Base-by-base conservation (phyloP, 2,797 vertebrate genomes). In the Diglossa cyanea region DNA sequence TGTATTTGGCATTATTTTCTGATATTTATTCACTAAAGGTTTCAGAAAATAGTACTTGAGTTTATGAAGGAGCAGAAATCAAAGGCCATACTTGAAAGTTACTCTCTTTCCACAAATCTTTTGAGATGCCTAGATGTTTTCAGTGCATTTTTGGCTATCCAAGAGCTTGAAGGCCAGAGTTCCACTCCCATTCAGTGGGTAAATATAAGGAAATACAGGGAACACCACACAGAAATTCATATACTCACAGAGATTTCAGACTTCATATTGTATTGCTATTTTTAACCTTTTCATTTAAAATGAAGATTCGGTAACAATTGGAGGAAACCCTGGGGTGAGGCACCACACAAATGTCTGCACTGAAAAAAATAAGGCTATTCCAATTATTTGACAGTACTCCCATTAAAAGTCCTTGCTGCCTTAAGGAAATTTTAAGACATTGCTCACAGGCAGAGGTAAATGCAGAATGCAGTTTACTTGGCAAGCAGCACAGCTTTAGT, bases 251-350 rank as follows among this genome's bases (percentile, higher is more conserved):
- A 48, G 24, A 63, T 9, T 84, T 26, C 53, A 73, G 55, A 23
- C 40, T 90, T 86, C 33, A 17, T 63, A 51, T 75, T 72, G 60
- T 67, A 19, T 77, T 91, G 45, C 63, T 96, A 81, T 93, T 89
- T 93, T 90, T 86, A 92, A 70, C 13, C 13, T 95, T 92, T 90
- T 90, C 17, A 76, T 88, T 94, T 93, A 48, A 91, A 94, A 78
- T 86, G 76, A 91, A 94, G 76, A 80, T 78, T 54, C 0, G 0
- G 13, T 86, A 95, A 96, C 94, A 96, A 95, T 94, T 93, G 91
- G 62, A 96, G 95, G 96, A 95, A 95, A 7, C 88, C 9, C 60
- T 71, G 51, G 83, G 90, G 82, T 95, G 92, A 97, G 86, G 94
- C 92, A 82, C 44, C 42, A 37, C 58, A 76, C 35, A 81, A 80